These are phyloP conservation scores for Penelope pileata DNA, from an alignment of 2,113 vertebrate genomes.

Conservation along the genomic window DNA sequence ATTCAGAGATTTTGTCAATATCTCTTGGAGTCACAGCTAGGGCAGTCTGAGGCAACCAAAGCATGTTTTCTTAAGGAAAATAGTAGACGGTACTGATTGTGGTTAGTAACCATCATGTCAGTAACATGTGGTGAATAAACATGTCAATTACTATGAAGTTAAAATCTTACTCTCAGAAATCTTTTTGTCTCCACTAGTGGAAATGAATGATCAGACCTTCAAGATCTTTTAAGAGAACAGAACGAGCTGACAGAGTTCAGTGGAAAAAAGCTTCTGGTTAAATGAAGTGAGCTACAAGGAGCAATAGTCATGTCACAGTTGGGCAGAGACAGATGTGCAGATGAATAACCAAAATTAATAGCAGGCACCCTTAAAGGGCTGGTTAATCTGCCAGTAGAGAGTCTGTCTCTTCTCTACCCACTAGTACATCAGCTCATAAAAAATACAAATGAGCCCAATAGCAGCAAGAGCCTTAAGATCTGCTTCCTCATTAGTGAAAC, in stretches of 20 bases:
- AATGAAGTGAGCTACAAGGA: conserved; percentile 46
- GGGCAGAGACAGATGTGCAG: conserved; percentile 65
- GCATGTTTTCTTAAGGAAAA: not conserved
- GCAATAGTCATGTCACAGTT: conserved; percentile 39
- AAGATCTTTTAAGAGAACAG: conserved; percentile 2
- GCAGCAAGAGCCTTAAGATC: conserved; percentile 68
- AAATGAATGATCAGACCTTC: conserved; percentile 7
- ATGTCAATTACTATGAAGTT: not conserved
- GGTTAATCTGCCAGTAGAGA: conserved; percentile 70
- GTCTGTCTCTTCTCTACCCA: conserved; percentile 71
- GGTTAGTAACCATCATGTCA: not conserved
- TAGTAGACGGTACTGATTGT: not conserved
- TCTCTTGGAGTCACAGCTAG: not conserved
- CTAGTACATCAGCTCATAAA: conserved; percentile 72
- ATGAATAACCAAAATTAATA: conserved; percentile 68
- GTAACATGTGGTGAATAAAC: not conserved
- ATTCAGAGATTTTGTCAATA: not conserved
- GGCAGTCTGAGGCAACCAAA: not conserved
- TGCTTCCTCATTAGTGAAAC: conserved; percentile 67
- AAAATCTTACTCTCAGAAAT: not conserved
- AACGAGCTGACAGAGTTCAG: conserved; percentile 8
- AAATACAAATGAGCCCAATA: conserved; percentile 70
- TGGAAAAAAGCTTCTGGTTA: conserved; percentile 20
- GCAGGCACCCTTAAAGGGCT: conserved; percentile 58
- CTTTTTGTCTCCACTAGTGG: not conserved